Evolutionary conservation across 92 coral and sea anemone species (phyloP), one percentile per base, ranked within the genome.

Genomic region (Epizoanthus fatuus): DNA sequence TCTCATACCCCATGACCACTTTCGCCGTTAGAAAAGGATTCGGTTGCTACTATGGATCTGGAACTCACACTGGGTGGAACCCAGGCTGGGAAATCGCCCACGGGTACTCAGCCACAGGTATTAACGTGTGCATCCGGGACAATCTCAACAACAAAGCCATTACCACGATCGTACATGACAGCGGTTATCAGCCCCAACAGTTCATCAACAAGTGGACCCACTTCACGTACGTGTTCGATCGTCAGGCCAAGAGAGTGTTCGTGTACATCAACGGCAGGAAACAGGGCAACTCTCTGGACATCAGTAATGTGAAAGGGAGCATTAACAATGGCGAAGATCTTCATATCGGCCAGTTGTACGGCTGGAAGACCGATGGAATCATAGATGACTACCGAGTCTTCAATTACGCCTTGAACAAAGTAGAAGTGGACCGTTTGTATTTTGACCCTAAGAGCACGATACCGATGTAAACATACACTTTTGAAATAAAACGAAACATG

Each of bases 1-100:
- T 90, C 73, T 52, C 72, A 0, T 87, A 93, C 73, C 96, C 96
- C 22, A 53, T 60, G 62, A 90, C 96, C 72, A 93, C 94, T 15
- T 93, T 93, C 47, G 94, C 96, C 40, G 94, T 93, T 32, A 83
- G 78, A 63, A 81, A 93, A 79, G 94, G 96, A 14, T 75, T 1
- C 37, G 94, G 96, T 19, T 93, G 96, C 74, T 90, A 90, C 45
- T 91, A 63, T 69, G 67, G 40, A 0, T 70, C 94, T 3, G 89
- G 87, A 11, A 42, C 35, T 29, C 35, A 80, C 20, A 3, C 35
- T 0, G 88, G 86, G 8, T 80, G 89, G 90, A 2, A n/a, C 17
- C 91, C 96, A 56, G 92, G 94, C 72, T 93, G 93, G 92, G 94
- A 93, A 76, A 91, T 63, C 29, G 92, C 72, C 22, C 95, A 92